These are phyloP conservation scores for Podarcis cretensis DNA, from an alignment of 2,113 vertebrate genomes.

Conservation along the genomic window DNA sequence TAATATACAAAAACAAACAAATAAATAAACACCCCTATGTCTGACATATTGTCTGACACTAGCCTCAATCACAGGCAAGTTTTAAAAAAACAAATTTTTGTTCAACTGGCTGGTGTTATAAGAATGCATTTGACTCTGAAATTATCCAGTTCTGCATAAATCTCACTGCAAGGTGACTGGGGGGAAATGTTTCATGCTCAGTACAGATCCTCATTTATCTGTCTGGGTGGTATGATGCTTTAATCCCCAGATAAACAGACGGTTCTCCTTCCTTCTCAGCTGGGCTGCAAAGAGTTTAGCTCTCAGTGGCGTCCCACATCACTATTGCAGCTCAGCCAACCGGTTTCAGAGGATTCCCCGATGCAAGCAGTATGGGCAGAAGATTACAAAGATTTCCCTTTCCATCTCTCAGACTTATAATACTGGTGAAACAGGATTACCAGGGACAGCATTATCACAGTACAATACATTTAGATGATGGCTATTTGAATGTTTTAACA, in stretches of 20 bases:
- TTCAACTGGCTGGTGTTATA: neutral
- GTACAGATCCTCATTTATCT: neutral
- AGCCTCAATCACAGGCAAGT: neutral
- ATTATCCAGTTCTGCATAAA: neutral
- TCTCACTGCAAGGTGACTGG: neutral
- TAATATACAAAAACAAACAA: neutral
- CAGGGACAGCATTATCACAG: neutral
- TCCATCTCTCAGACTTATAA: neutral
- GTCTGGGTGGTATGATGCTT: no score
- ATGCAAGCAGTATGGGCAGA: no score
- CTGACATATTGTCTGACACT: neutral
- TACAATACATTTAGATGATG: neutral
- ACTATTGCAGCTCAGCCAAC: no score
- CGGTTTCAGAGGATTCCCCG: no score
- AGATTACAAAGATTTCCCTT: no score
- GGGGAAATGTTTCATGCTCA: neutral
- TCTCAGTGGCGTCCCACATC: no score
- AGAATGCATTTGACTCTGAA: neutral
- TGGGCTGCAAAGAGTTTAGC: no score
- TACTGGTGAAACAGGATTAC: neutral
- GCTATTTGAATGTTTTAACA: neutral
- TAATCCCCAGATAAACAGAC: no score
- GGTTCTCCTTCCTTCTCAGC: no score
- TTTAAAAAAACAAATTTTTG: neutral
- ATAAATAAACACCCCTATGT: neutral